Evolutionary conservation across 2,797 vertebrate genomes (phyloP), one percentile per base, ranked within the genome.

Genomic region (Enteromius radiatus): DNA sequence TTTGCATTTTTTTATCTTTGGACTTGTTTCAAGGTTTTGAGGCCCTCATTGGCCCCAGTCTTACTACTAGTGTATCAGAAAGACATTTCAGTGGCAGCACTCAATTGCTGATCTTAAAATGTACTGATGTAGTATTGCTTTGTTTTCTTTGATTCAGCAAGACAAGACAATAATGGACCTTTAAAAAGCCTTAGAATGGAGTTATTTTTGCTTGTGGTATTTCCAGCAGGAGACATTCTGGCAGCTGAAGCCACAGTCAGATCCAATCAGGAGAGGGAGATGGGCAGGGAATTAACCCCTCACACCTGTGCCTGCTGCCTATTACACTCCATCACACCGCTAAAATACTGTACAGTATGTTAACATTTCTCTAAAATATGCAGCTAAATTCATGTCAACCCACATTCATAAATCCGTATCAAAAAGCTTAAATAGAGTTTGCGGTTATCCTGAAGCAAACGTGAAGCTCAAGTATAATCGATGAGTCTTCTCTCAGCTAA

Each of bases 401-500:
- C 10, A 21, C 21, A 47, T 71, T 73, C 28, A 71, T 61, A 47
- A 80, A 80, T 43, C 23, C 14, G 9, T 26, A 78, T 78, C 14
- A n/a, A 45, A 80, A 54, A 45, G 38, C 11, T 19, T 28, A 33
- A 71, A 71, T 61, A 33, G 1, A 36, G 45, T 23, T 45, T 73
- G 68, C 1, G 23, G n/a, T 38, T 41, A 38, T 78, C 31, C 33
- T 79, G 33, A 73, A 47, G 41, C 31, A 71, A 69, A 49, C 28
- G 38, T 7, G 33, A 71, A 73, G 6, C 15, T 5, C 26, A n/a
- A 84, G 7, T 68, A 52, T 77, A 75, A 81, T 70, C 76, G 63
- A 81, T 78, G 78, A 70, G 64, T 33, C 49, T 79, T 74, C 74
- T 63, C 49, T 84, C 41, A 69, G 70, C 52, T 61, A 77, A 67